phyloP scores from a whole-genome alignment of 2,888 invertebrate species.

The Xestia xanthographa region DNA sequence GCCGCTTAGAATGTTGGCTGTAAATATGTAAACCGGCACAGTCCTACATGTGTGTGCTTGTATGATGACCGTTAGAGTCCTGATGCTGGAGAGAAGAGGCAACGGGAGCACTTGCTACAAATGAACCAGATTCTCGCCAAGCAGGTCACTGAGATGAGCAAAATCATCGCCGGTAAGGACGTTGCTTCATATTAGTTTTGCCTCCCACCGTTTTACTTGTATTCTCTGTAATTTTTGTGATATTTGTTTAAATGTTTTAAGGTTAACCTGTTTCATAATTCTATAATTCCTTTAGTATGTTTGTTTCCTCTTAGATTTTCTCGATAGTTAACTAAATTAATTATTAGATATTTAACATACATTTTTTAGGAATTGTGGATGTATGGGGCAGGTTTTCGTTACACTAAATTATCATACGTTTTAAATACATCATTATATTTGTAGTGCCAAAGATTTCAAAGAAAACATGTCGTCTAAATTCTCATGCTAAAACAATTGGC shows the following conservation, averaged over 20 bases:
- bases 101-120: constrained; percentile 96
- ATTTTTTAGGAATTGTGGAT: not conserved
- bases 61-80: constrained; percentile 91
- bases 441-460: too few species aligned
- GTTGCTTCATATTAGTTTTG: constrained; percentile 62
- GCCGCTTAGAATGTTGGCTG: constrained; percentile 88
- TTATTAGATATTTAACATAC: not conserved
- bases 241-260: constrained; percentile 15
- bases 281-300: constrained; percentile 5
- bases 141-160: constrained; percentile 98
- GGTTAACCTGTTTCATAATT: constrained; percentile 29
- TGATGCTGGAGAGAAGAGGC: constrained; percentile 95
- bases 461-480: not conserved
- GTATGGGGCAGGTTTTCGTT: constrained; percentile 30
- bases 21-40: constrained; percentile 81
- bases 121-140: constrained; percentile 97
- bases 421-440: not conserved
- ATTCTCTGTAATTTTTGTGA: constrained; percentile 29
- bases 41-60: constrained; percentile 82
- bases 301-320: not conserved
- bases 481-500: not conserved
- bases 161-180: constrained; percentile 97
- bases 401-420: constrained; percentile 30
- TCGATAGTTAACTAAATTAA: not conserved
- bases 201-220: constrained; percentile 41